phyloP scores from a whole-genome alignment of 2,113 vertebrate genomes.

The Illadopsis cleaveri region DNA sequence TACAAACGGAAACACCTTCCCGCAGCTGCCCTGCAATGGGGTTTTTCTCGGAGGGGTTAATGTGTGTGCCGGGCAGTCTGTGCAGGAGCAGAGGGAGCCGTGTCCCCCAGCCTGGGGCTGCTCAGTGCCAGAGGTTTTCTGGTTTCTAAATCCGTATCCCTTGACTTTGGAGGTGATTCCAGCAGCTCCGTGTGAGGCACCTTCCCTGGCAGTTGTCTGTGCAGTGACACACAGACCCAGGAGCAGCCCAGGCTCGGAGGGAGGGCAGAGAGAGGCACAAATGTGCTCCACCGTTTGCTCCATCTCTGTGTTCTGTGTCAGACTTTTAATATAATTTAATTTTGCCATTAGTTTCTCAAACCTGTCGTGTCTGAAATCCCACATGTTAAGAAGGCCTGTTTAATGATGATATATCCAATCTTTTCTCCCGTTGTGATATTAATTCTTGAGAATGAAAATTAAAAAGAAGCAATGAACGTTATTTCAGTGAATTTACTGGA shows the following conservation, averaged over 20 bases:
- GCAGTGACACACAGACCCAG: not conserved
- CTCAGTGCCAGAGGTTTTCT: not conserved
- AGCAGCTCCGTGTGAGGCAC: not conserved
- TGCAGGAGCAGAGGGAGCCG: fast-evolving
- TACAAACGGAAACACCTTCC: fast-evolving
- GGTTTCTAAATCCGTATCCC: not conserved
- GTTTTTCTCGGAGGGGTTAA: not conserved
- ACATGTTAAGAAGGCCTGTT: not conserved
- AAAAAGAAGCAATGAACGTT: not conserved
- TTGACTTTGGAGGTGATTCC: not conserved
- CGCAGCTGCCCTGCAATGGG: fast-evolving
- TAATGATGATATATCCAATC: conserved; percentile 1
- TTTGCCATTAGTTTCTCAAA: conserved; percentile 55
- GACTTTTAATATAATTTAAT: conserved; percentile 49
- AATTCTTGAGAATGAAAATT: conserved; percentile 17
- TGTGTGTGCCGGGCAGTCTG: fast-evolving
- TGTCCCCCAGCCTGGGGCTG: not conserved
- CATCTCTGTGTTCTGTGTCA: not conserved
- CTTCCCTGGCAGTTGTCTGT: not conserved
- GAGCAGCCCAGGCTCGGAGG: not conserved
- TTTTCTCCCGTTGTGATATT: conserved; percentile 1
- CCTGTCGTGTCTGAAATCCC: conserved; percentile 27
- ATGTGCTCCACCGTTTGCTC: not conserved
- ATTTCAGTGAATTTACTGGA: conserved; percentile 24
- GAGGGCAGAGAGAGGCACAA: not conserved